A percentile compares a stretch with the other conserved stretches of the same genome.
Evolutionary conservation across 2,797 vertebrate species (phyloP).

Genomic region (Smutsia temminckii): DNA sequence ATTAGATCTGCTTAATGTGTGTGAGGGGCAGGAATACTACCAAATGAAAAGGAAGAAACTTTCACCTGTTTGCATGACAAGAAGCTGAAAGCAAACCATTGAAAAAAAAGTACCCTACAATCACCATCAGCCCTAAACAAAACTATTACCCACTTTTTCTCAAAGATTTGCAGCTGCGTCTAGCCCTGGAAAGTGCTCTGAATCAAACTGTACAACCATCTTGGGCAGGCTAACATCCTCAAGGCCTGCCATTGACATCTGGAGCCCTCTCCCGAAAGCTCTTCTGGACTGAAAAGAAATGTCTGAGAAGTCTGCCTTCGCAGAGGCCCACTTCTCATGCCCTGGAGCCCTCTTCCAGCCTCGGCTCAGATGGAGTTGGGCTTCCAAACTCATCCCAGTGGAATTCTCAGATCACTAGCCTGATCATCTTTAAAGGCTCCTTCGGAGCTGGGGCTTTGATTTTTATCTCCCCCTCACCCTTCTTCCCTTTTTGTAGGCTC

Average conservation of each 20-base stretch:
- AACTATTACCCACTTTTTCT: slow-evolving; percentile 30
- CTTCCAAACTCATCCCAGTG: slow-evolving; percentile 58
- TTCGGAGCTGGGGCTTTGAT: slow-evolving; percentile 78
- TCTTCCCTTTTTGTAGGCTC: slow-evolving; percentile 56
- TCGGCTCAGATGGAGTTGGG: slow-evolving; percentile 69
- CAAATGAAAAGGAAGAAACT: not conserved
- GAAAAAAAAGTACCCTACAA: not conserved
- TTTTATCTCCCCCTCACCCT: slow-evolving; percentile 81
- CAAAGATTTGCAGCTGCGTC: slow-evolving; percentile 17
- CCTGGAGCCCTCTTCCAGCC: slow-evolving; percentile 36
- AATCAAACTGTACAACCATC: slow-evolving; percentile 58
- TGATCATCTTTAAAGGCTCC: slow-evolving; percentile 77
- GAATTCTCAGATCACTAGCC: slow-evolving; percentile 80
- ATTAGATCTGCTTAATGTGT: not conserved
- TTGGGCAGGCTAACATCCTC: slow-evolving; percentile 77
- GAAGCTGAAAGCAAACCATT: slow-evolving; percentile 15
- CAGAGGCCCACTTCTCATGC: slow-evolving; percentile 54
- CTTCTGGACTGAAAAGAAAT: slow-evolving; percentile 74
- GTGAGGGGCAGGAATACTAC: not conserved
- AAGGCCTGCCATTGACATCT: slow-evolving; percentile 73
- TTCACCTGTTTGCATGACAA: slow-evolving; percentile 59
- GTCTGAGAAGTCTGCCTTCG: slow-evolving; percentile 76
- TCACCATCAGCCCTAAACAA: slow-evolving; percentile 15
- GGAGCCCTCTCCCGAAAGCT: slow-evolving; percentile 76
- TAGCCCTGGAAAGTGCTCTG: not conserved